Base-by-base conservation (phyloP, 2,113 vertebrate species). In the Alosa alosa region DNA sequence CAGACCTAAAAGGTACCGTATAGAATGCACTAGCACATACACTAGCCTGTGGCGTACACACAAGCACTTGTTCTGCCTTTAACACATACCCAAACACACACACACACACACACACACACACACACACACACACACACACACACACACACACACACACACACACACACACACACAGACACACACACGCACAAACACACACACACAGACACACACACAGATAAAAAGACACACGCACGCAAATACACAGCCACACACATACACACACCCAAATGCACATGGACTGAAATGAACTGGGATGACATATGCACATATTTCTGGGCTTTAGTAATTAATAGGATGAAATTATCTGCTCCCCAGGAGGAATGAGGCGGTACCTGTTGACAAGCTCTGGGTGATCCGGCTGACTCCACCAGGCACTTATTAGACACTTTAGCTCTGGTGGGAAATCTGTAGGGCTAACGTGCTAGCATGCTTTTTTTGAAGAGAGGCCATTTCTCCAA, bases 1-100 rank as follows among this genome's bases (percentile, higher is more conserved):
- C 89, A 89, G 90, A 82, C 84, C 60, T 55, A 87, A 83, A 85
- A 85, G 88, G 85, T 52, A 87, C 88, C 87, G 86, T 89, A 78
- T 78, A 39, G 82, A 87, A 88, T 90, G 92, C 83, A 83, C 50
- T 47, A 46, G 4, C 25, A 45, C 44, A 50, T 94, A 47, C 90
- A 91, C 86, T 92, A 83, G 60, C 85, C 60, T 85, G 88, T 82
- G 52, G 82, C 5, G 75, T 36, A 31, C 82, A 20, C 25, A 44
- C 22, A 86, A 3, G 85, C 88, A 85, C 55, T 72, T 47, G 81
- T 31, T 83, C 72, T 17, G 10, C 11, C 25, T 17, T 15, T 17
- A 18, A 36, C 36, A 20, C 52, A 81, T 7, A 87, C 15, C 85
- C 88, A 86, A 47, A 81, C 60, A 83, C 41, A 83, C 49, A 50